These are phyloP conservation scores for Gadus macrocephalus DNA, from an alignment of 2,113 vertebrate genomes.

Conservation along the genomic window DNA sequence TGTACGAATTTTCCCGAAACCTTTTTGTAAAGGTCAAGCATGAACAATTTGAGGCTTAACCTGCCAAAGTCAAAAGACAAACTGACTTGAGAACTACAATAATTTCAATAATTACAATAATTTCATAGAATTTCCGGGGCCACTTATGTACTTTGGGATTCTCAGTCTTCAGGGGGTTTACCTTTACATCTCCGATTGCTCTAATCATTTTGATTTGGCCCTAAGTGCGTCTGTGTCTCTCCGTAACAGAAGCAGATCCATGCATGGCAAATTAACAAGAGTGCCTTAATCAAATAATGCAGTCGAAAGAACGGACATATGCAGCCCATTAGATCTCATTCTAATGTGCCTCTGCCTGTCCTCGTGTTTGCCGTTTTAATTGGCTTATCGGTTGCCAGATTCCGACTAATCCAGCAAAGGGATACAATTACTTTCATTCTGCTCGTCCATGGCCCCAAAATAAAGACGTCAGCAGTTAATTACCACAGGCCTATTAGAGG, in stretches of 20 bases:
- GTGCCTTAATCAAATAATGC: conserved; percentile 62
- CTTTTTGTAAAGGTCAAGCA: too few relatives aligned
- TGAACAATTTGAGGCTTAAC: too few relatives aligned
- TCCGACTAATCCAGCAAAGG: conserved; percentile 50
- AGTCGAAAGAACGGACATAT: conserved; percentile 40
- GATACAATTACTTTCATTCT: conserved; percentile 56
- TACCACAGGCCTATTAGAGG: conserved; percentile 45
- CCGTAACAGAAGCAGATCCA: conserved; percentile 46
- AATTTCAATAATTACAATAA: too few relatives aligned
- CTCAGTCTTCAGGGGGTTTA: conserved; percentile 22
- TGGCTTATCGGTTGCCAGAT: conserved; percentile 53
- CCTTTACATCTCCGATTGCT: conserved; percentile 36
- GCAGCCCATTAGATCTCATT: conserved; percentile 52
- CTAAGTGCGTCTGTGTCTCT: conserved; percentile 39
- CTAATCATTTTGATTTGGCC: conserved; percentile 37
- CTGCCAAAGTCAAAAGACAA: too few relatives aligned
- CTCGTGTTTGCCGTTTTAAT: conserved; percentile 57
- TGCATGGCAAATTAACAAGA: conserved; percentile 57
- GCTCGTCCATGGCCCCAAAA: conserved; percentile 45
- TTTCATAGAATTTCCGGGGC: too few relatives aligned
- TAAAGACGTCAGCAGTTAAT: conserved; percentile 60
- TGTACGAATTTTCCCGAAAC: too few relatives aligned
- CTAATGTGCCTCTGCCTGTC: conserved; percentile 34
- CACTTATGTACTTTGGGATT: conserved; percentile 39
- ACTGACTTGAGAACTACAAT: too few relatives aligned